These are phyloP conservation scores for Crossaster papposus DNA, from an alignment of 53 echinoderm and acorn worm genomes.

Conservation along the genomic window DNA sequence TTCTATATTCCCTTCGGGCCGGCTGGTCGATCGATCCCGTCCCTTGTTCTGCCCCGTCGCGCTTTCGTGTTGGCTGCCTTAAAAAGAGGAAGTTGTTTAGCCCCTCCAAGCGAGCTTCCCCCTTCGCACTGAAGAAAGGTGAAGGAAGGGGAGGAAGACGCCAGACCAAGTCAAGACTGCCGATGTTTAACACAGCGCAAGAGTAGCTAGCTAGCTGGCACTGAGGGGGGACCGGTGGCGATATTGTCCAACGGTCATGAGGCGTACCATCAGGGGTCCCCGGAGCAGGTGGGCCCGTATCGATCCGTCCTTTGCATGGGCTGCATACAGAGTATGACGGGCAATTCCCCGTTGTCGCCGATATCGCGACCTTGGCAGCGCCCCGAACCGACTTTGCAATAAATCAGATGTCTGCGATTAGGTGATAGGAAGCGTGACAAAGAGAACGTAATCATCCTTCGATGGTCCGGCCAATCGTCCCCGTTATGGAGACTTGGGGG, in stretches of 20 bases:
- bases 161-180: not conserved
- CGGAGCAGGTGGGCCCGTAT: constrained; percentile 52
- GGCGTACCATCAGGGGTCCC: constrained; percentile 49
- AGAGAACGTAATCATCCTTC: constrained; percentile 47
- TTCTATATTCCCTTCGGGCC: not conserved
- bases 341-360: not conserved
- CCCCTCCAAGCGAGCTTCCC: constrained; percentile 56
- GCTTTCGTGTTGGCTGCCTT: constrained; percentile 40
- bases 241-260: constrained; percentile 56
- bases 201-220: constrained; percentile 9
- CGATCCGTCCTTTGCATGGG: constrained; percentile 25
- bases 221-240: constrained; percentile 40
- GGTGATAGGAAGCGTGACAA: constrained; percentile 39
- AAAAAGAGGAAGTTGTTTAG: constrained; percentile 31
- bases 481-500: constrained; percentile 2
- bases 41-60: constrained; percentile 31
- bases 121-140: not conserved
- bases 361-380: constrained; percentile 55
- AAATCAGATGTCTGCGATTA: constrained; percentile 62
- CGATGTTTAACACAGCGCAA: not conserved
- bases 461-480: constrained; percentile 41
- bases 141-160: not conserved
- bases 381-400: constrained; percentile 46
- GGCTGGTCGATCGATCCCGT: constrained; percentile 24
- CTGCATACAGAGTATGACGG: constrained; percentile 38